Evolutionary conservation across 2,113 vertebrate species (phyloP), one percentile per base, ranked within the genome.

Genomic region (Rhea pennata): DNA sequence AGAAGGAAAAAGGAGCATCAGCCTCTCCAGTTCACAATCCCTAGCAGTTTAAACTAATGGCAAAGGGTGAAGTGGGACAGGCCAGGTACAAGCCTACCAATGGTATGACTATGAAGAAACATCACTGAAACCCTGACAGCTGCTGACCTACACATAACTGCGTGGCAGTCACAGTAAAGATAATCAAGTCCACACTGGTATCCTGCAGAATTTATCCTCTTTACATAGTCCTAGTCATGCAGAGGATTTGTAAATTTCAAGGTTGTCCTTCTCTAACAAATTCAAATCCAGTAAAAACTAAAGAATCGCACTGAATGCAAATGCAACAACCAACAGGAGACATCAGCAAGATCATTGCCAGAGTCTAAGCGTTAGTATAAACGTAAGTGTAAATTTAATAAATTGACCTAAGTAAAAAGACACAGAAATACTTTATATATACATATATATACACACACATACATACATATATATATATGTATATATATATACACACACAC

Each of bases 121-220:
- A 62, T 33, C 64, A 77, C 53, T 5, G 12, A 83, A 82, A 83
- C 14, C 36, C 56, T 7, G 3, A 7, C 3, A 17, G 29, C 36
- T 31, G 29, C 73, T 71, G 48, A 59, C 56, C 31, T 33, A 33
- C 6, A 44, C 0, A 0, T 15, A 80, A 78, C n/a, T 69, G 46
- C 5, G 0, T 9, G 24, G 42, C 72, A 81, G 33, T 39, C 31
- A 16, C 0, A 22, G 26, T 8, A 54, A 67, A 70, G 46, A 54
- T 0, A 77, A 21, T 6, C 19, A 44, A 31, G 62, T 23, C 61
- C 53, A 20, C 66, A 74, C 50, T 48, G 0, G 0, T 72, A 33
- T 42, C 74, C 44, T 53, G 53, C 16, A 69, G 81, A 79, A 73
- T 56, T 84, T 91, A 44, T 78, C 48, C n/a, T 72, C 58, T 27